Conservation (phyloP, 2,888 invertebrate species). For the Agrotis exclamationis region DNA sequence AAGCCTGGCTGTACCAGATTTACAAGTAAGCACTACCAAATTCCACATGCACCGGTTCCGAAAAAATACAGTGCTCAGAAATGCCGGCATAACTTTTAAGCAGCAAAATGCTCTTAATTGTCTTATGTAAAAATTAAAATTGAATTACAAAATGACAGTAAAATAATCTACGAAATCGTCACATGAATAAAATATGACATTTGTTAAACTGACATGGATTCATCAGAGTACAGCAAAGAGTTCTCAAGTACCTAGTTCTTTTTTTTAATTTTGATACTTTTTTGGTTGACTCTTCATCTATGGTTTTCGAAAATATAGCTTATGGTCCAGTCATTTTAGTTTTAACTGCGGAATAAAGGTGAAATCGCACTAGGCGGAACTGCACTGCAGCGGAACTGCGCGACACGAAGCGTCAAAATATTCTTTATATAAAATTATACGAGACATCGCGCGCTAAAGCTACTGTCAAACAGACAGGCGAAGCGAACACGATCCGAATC, state of each 20-base stretch:
- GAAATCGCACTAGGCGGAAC: too few relatives aligned
- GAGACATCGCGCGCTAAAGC: too few relatives aligned
- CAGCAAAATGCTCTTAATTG: slow-evolving; percentile 3
- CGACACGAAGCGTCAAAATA: too few relatives aligned
- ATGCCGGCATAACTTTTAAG: slow-evolving; percentile 24
- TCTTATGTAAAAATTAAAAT: slow-evolving; percentile 23
- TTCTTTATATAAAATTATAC: too few relatives aligned
- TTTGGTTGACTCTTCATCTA: too few relatives aligned
- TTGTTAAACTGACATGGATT: not conserved
- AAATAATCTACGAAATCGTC: slow-evolving; percentile 17
- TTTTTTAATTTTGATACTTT: too few relatives aligned
- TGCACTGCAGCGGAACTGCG: too few relatives aligned
- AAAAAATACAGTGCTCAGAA: slow-evolving; percentile 26
- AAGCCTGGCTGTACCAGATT: slow-evolving; percentile 33
- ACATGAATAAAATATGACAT: slow-evolving; percentile 18
- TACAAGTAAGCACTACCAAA: slow-evolving; percentile 24
- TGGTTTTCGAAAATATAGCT: not conserved
- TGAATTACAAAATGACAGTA: not conserved
- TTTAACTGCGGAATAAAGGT: too few relatives aligned
- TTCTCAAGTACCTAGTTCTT: too few relatives aligned
- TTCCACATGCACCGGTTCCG: slow-evolving; percentile 38
- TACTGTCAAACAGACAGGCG: too few relatives aligned
- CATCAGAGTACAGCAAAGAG: not conserved
- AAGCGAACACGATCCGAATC: too few relatives aligned
- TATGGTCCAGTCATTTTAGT: too few relatives aligned